Evolutionary conservation across 92 coral and sea anemone species (phyloP), one percentile per base, ranked within the genome.

Genomic region (Desmophyllum pertusum): DNA sequence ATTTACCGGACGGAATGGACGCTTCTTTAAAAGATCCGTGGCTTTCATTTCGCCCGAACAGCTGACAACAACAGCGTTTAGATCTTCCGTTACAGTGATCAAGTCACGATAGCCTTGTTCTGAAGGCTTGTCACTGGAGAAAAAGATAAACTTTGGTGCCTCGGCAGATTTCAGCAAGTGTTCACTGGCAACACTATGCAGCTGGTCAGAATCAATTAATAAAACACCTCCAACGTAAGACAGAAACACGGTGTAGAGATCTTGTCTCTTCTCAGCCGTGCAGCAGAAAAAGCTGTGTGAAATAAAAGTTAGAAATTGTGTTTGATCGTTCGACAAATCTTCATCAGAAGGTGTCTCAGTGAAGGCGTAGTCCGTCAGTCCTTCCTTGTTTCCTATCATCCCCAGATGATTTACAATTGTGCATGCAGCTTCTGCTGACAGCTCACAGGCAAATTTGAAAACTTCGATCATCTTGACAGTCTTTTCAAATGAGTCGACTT

Each of bases 31-130:
- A 18, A 43, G 46, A 45, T 45, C 40, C 1, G 78, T 29, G 21
- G 61, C 61, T 30, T 48, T 73, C 61, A 10, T 73, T 46, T 29
- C 78, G 1, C 78, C 62, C 40, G 78, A 73, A 48, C 62, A 45
- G 61, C 62, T 17, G 25, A 73, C 50, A 25, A 71, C 23, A 41
- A 71, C 52, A n/a, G 52, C 76, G 9, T 43, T 42, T 5, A 43
- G 5, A 29, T 71, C 52, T n/a, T 71, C 76, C 53, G 29, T 7
- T 42, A 65, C 70, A 14, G 23, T 65, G 41, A 71, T 43, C 53
- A 71, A 43, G 57, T 42, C 36, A n/a, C n/a, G 33, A 43, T 23
- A 8, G 38, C 76, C 14, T 71, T 71, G 72, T 19, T 43, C 76
- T 71, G 39, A 3, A 41, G 23, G 23, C 35, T 3, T 43, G 37